Evolutionary conservation across 2,888 invertebrate genomes (phyloP).

Genomic region (Deilephila elpenor): DNA sequence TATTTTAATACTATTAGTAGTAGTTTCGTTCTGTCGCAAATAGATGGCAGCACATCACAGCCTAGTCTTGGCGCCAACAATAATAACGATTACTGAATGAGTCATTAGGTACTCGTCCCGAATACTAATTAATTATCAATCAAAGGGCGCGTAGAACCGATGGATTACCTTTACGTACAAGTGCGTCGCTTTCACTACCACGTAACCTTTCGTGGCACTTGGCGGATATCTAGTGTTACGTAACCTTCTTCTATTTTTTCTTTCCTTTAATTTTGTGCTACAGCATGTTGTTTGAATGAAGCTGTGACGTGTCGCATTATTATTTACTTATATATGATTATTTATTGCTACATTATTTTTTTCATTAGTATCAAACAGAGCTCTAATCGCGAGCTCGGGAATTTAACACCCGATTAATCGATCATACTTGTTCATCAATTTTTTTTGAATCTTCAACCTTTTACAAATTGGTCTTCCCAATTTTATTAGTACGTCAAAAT

Average conservation of each 20-base stretch:
- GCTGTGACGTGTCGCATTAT: too few species aligned
- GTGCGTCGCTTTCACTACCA: slow-evolving; percentile 62
- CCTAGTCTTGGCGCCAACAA: too few species aligned
- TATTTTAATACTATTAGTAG: too few species aligned
- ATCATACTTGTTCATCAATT: too few species aligned
- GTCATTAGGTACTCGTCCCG: background rate
- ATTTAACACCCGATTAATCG: too few species aligned
- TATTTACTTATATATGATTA: too few species aligned
- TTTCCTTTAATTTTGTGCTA: background rate
- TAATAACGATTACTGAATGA: background rate
- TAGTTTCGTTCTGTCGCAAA: too few species aligned
- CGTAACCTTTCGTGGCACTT: slow-evolving; percentile 71
- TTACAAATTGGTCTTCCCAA: background rate
- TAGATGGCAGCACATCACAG: too few species aligned
- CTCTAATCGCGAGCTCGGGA: too few species aligned
- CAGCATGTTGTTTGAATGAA: background rate
- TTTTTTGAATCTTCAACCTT: too few species aligned
- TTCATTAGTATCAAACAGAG: too few species aligned
- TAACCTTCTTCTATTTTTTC: slow-evolving; percentile 22
- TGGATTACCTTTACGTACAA: slow-evolving; percentile 39
- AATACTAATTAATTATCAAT: slow-evolving; percentile 29
- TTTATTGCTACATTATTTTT: too few species aligned
- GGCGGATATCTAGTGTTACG: slow-evolving; percentile 47
- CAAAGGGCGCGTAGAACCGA: slow-evolving; percentile 50
- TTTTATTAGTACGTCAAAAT: background rate